Evolutionary conservation across 2,797 vertebrate genomes (phyloP).

Genomic region (Delichon dasypus): DNA sequence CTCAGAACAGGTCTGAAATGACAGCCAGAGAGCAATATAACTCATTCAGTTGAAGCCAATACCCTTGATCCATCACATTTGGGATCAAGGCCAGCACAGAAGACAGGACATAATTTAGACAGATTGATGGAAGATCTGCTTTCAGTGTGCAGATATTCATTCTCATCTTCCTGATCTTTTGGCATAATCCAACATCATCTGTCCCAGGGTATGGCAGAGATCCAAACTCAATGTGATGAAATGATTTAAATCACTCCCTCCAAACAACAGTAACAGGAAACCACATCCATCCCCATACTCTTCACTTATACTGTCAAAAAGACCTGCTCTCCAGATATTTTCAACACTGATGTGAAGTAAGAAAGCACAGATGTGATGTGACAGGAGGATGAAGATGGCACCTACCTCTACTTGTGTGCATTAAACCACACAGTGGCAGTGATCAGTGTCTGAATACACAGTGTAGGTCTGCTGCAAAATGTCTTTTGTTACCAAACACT

Average conservation of each 20-base stretch:
- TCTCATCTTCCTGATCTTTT: neutral
- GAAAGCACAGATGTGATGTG: neutral
- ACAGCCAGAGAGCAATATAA: neutral
- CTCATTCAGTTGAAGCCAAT: neutral
- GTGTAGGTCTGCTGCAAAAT: neutral
- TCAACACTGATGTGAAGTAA: neutral
- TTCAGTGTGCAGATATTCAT: neutral
- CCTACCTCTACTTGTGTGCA: neutral
- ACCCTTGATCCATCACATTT: neutral
- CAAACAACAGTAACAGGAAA: conserved; percentile 1
- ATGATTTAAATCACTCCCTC: neutral
- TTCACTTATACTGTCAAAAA: neutral
- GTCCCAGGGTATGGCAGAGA: neutral
- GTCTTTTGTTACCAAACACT: neutral
- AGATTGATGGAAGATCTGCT: conserved; percentile 3
- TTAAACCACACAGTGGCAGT: neutral
- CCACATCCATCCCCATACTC: neutral
- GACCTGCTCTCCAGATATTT: neutral
- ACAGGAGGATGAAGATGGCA: neutral
- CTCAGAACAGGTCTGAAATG: neutral
- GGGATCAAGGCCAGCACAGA: neutral
- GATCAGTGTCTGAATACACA: neutral
- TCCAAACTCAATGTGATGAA: neutral
- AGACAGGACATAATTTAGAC: neutral
- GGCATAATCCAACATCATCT: neutral